A percentile compares a stretch with the other conserved stretches of the same genome.
These are phyloP conservation scores for Dascillus cervinus DNA, from an alignment of 2,888 invertebrate genomes.

Conservation along the genomic window DNA sequence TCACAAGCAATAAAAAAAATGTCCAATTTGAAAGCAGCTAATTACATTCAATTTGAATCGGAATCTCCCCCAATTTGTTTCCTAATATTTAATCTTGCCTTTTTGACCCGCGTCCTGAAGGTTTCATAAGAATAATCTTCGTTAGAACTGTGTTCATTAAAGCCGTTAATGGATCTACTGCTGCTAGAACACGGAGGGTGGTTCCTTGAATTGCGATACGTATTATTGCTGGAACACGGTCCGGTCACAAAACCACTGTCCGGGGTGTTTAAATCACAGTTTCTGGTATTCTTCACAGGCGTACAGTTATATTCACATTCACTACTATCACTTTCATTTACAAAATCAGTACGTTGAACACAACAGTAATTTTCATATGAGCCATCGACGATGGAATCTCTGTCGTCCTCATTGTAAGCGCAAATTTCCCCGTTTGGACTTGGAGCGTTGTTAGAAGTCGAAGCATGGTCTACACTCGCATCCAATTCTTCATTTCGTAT, in stretches of 20 bases:
- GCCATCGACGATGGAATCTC: slow-evolving; percentile 12
- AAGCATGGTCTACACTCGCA: slow-evolving; percentile 5
- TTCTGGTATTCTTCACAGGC: slow-evolving; percentile 31
- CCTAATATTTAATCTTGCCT: slow-evolving; percentile 55
- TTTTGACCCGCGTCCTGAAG: slow-evolving; percentile 53
- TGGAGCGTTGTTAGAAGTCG: slow-evolving; percentile 4
- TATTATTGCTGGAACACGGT: slow-evolving; percentile 29
- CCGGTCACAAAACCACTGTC: slow-evolving; percentile 39
- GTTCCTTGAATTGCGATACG: slow-evolving; percentile 21
- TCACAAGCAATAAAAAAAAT: no score
- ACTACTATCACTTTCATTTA: slow-evolving; percentile 33
- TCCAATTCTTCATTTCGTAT: slow-evolving; percentile 9
- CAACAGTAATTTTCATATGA: slow-evolving; percentile 7
- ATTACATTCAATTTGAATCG: slow-evolving; percentile 49
- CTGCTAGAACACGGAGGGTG: slow-evolving; percentile 28
- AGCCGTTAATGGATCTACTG: slow-evolving; percentile 18
- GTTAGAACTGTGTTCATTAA: slow-evolving; percentile 30
- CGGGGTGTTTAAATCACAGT: slow-evolving; percentile 23
- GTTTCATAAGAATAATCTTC: slow-evolving; percentile 47
- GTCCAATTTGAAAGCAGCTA: no score
- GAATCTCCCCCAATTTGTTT: slow-evolving; percentile 55
- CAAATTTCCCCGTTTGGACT: slow-evolving; percentile 3
- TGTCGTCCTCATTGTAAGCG: slow-evolving; percentile 3
- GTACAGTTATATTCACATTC: slow-evolving; percentile 31
- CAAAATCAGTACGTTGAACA: slow-evolving; percentile 13